phyloP scores from a whole-genome alignment of 2,888 invertebrate genomes.

The Habrosyne pyritoides region DNA sequence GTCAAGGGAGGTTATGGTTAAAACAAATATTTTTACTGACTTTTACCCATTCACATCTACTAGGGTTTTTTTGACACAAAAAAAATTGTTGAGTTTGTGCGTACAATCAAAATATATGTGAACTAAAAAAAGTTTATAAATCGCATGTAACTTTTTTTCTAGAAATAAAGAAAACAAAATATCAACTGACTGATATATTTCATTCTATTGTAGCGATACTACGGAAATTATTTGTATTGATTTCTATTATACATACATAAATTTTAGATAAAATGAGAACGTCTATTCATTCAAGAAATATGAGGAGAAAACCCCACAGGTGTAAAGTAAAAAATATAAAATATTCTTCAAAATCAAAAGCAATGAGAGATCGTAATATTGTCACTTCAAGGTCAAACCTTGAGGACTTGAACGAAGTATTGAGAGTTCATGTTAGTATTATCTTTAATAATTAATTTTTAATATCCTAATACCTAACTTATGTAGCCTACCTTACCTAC shows the following conservation, averaged over 20 bases:
- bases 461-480: too few species aligned
- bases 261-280: constrained; percentile 14
- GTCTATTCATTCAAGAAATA: constrained; percentile 6
- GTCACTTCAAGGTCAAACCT: constrained; percentile 20
- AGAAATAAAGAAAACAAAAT: background rate
- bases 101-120: too few species aligned
- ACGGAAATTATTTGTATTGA: background rate
- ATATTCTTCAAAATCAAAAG: constrained; percentile 15
- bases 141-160: too few species aligned
- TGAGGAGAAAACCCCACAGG: constrained; percentile 8
- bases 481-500: too few species aligned
- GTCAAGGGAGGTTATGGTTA: too few species aligned
- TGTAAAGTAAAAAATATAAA: constrained; percentile 24
- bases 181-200: background rate
- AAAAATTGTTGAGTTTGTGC: too few species aligned
- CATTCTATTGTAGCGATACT: background rate
- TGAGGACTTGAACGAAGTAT: constrained; percentile 43
- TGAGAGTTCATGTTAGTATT: constrained; percentile 38
- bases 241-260: background rate
- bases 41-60: too few species aligned
- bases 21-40: too few species aligned
- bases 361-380: constrained; percentile 15
- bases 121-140: too few species aligned
- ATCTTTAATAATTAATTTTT: background rate
- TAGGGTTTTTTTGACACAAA: too few species aligned